A percentile compares a stretch with the other conserved stretches of the same genome.
These are phyloP conservation scores for Ptilorrhoa leucosticta DNA, from an alignment of 2,113 vertebrate genomes.

Conservation along the genomic window DNA sequence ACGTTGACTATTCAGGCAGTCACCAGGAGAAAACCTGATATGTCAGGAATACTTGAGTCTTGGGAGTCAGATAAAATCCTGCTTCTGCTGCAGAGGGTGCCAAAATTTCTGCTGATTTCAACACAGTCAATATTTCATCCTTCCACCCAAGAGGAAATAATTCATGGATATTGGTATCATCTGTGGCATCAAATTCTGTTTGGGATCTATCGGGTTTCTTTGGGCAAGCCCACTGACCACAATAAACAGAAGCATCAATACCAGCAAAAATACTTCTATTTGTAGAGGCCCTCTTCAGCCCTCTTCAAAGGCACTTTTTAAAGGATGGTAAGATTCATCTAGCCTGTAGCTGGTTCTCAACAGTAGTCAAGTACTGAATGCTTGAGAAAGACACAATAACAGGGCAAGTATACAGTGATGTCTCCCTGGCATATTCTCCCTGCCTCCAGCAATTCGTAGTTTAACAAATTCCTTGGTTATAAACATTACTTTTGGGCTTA, in stretches of 20 bases:
- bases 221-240: not conserved
- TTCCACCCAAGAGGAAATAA: not conserved
- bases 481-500: not conserved
- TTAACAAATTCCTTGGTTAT: not conserved
- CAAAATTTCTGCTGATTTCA: not conserved
- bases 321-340: not conserved
- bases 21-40: not conserved
- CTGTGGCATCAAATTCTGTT: not conserved
- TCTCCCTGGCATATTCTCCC: not conserved
- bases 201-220: not conserved
- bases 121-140: not conserved
- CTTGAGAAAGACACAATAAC: not conserved
- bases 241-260: not conserved
- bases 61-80: not conserved
- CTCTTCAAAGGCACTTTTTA: not conserved
- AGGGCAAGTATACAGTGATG: not conserved
- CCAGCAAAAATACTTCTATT: not conserved
- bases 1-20: not conserved
- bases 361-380: not conserved
- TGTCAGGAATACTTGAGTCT: rapidly evolving
- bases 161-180: not conserved
- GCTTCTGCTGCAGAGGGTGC: rapidly evolving
- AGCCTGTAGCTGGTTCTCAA: not conserved
- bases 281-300: not conserved
- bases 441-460: not conserved